phyloP scores from a whole-genome alignment of 2,113 vertebrate species.

The Piaya cayana region DNA sequence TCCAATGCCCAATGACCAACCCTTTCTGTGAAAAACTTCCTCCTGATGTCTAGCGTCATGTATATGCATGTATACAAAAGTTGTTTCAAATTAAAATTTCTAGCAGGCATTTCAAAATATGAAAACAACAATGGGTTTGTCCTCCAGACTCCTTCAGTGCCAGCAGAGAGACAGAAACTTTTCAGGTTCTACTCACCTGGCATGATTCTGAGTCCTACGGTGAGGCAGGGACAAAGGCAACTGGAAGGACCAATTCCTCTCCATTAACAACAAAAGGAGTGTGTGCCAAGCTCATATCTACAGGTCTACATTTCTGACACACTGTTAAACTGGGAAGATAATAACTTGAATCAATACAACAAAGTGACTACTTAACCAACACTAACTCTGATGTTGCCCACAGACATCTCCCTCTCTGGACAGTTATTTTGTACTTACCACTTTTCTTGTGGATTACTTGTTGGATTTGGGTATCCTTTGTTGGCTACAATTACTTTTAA shows the following conservation, averaged over 20 bases:
- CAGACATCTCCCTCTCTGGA: background rate
- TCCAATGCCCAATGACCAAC: no score
- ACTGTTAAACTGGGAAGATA: background rate
- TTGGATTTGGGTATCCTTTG: background rate
- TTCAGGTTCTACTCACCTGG: background rate
- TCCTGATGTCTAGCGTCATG: no score
- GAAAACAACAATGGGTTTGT: background rate
- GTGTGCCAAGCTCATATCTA: background rate
- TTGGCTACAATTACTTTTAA: background rate
- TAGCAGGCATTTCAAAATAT: background rate
- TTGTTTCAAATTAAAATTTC: background rate
- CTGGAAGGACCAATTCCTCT: background rate
- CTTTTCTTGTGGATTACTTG: background rate
- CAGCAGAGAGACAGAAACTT: background rate
- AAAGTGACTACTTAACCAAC: background rate
- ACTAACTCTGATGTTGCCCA: background rate
- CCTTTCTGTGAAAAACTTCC: no score
- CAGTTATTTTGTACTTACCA: background rate
- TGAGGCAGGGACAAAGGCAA: rapidly evolving
- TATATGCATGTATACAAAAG: background rate
- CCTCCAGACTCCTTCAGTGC: background rate
- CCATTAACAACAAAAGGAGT: rapidly evolving
- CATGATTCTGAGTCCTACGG: background rate
- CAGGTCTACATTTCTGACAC: background rate
- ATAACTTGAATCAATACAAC: background rate